These are phyloP conservation scores for Barbus barbus DNA, from an alignment of 2,113 vertebrate species.

Conservation along the genomic window DNA sequence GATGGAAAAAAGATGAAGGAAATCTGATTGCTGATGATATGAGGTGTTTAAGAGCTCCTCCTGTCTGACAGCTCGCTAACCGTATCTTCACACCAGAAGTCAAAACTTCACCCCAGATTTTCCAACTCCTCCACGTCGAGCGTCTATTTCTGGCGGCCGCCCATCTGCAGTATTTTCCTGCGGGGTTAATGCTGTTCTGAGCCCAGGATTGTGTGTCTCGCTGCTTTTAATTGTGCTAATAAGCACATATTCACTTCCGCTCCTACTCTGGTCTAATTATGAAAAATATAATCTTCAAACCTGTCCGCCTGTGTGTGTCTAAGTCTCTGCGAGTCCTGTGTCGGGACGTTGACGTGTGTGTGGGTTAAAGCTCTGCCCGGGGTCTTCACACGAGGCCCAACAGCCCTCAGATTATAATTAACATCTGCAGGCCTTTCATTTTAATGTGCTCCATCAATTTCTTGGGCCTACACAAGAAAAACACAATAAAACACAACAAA, in stretches of 20 bases:
- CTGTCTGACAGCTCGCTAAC: neutral
- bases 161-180: constrained; percentile 64
- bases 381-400: neutral
- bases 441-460: neutral
- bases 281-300: constrained; percentile 57
- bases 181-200: constrained; percentile 71
- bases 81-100: neutral
- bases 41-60: neutral
- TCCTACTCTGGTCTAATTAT: constrained; percentile 62
- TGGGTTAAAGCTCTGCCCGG: constrained; percentile 9
- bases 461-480: neutral
- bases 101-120: constrained; percentile 43
- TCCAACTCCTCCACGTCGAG: constrained; percentile 55
- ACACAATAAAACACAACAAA: neutral
- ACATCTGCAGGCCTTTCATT: constrained; percentile 18
- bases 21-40: neutral
- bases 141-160: constrained; percentile 69
- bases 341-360: constrained; percentile 2
- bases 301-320: constrained; percentile 37
- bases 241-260: constrained; percentile 64
- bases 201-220: constrained; percentile 64
- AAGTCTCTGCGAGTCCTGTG: constrained; percentile 29
- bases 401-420: constrained; percentile 30
- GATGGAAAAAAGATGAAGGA: neutral
- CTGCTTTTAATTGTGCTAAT: constrained; percentile 72